phyloP scores from a whole-genome alignment of 2,797 vertebrate genomes.

The Phrynocephalus vlangalii region DNA sequence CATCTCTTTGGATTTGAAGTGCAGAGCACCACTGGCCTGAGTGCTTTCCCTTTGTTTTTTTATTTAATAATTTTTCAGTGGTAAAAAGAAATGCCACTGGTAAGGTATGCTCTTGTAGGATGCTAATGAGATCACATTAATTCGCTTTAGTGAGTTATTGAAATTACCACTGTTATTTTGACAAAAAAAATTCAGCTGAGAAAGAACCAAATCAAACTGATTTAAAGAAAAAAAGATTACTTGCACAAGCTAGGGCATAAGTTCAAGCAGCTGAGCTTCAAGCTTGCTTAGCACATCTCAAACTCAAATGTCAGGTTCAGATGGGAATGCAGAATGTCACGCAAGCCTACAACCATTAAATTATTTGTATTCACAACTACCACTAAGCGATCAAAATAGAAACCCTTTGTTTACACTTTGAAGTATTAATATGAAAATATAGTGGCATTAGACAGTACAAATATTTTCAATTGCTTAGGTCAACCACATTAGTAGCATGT shows the following conservation, averaged over 20 bases:
- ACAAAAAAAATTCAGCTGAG: conserved; percentile 37
- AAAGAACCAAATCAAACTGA: conserved; percentile 28
- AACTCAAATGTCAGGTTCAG: conserved; percentile 59
- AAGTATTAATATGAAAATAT: not conserved
- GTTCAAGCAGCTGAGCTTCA: conserved; percentile 30
- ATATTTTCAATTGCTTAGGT: not conserved
- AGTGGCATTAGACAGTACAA: conserved; percentile 18
- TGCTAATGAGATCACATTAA: not conserved
- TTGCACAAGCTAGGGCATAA: conserved; percentile 28
- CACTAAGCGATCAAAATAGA: conserved; percentile 41
- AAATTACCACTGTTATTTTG: conserved; percentile 39
- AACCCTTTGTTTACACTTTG: conserved; percentile 30
- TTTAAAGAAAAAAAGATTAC: conserved; percentile 46
- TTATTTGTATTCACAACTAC: conserved; percentile 54
- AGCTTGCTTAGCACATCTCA: conserved; percentile 52
- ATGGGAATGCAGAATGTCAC: conserved; percentile 40
- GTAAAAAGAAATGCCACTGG: not conserved
- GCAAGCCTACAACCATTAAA: conserved; percentile 48
- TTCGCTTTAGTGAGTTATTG: not conserved
- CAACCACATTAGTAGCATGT: conserved; percentile 18
- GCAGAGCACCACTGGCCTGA: not conserved
- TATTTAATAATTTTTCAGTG: not conserved
- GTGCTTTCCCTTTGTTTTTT: not conserved
- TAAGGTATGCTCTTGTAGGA: not conserved
- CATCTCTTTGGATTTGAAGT: not conserved